A percentile compares a stretch with the other conserved stretches of the same genome.
phyloP scores from a whole-genome alignment of 2,888 invertebrate species.

The Tachina lurida region DNA sequence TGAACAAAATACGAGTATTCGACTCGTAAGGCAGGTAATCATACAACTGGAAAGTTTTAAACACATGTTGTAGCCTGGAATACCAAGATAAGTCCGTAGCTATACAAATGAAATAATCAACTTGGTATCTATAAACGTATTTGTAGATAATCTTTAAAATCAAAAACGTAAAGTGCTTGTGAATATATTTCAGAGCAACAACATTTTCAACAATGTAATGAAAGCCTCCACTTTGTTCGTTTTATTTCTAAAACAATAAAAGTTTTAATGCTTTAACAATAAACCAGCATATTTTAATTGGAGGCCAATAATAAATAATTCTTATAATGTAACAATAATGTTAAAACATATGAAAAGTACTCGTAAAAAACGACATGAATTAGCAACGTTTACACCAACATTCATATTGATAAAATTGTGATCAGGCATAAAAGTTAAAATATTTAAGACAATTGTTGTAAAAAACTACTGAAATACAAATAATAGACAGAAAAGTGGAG shows the following conservation, averaged over 20 bases:
- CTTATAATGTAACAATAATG: neutral
- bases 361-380: too few relatives aligned
- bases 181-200: neutral
- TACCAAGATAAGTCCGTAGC: too few relatives aligned
- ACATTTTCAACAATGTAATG: neutral
- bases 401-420: neutral
- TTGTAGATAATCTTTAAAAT: neutral
- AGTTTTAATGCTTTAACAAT: slow-evolving; percentile 7
- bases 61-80: too few relatives aligned
- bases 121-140: too few relatives aligned
- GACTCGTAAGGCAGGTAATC: too few relatives aligned
- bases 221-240: slow-evolving; percentile 24
- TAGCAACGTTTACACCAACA: neutral
- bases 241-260: slow-evolving; percentile 21
- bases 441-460: neutral
- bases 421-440: neutral
- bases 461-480: too few relatives aligned
- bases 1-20: too few relatives aligned
- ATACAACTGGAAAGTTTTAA: too few relatives aligned
- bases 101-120: too few relatives aligned
- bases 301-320: slow-evolving; percentile 31
- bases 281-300: slow-evolving; percentile 10
- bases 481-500: too few relatives aligned
- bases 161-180: neutral
- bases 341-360: neutral